These are phyloP conservation scores for Stichodactyla helianthus DNA, from an alignment of 64 coral and sea anemone genomes.

Conservation along the genomic window DNA sequence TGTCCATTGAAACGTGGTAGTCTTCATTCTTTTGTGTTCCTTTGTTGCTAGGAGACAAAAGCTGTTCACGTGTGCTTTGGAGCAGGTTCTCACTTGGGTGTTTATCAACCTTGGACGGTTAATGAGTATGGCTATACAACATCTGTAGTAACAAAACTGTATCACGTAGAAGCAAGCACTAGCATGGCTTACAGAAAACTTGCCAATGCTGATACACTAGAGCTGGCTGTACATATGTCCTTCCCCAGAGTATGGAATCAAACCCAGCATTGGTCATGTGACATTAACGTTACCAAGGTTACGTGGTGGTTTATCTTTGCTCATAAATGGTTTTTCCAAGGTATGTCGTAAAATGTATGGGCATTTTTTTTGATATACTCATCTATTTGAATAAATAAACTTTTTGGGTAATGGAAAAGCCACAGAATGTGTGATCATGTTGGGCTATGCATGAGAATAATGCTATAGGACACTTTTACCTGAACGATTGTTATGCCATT, in stretches of 20 bases:
- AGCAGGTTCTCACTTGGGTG: constrained; percentile 59
- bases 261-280: constrained; percentile 93
- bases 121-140: constrained; percentile 99
- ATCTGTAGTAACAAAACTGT: constrained; percentile 82
- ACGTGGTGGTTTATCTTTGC: constrained; percentile 98
- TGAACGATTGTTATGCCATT: too few species aligned
- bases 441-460: too few species aligned
- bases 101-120: constrained; percentile 96
- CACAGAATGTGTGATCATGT: too few species aligned
- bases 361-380: neutral
- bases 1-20: too few species aligned
- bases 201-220: constrained; percentile 75
- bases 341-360: constrained; percentile 7
- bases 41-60: constrained; percentile 66
- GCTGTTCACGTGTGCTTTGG: constrained; percentile 94
- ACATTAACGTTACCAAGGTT: constrained; percentile 73
- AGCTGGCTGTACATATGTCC: constrained; percentile 85
- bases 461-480: too few species aligned
- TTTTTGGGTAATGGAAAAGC: too few species aligned
- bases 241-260: constrained; percentile 96
- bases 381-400: too few species aligned
- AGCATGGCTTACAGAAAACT: constrained; percentile 73
- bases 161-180: constrained; percentile 88
- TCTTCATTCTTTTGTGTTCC: neutral
- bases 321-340: constrained; percentile 99